phyloP scores from a whole-genome alignment of 2,888 invertebrate genomes.

The Lasioglossum pauxillum region DNA sequence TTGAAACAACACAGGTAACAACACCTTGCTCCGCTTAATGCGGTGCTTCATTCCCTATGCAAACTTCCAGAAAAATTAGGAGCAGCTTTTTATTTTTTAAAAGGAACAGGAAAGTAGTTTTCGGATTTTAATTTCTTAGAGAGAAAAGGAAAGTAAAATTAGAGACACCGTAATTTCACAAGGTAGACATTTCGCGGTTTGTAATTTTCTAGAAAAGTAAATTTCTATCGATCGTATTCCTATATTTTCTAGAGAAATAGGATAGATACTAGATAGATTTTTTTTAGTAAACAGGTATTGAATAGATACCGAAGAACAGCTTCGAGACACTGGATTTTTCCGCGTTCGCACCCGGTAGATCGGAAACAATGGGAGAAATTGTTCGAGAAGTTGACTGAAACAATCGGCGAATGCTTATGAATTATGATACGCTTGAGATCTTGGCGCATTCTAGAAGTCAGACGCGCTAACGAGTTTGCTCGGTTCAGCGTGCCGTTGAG shows the following conservation, averaged over 20 bases:
- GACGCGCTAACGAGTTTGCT: background rate
- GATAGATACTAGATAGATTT: background rate
- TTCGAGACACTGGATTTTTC: background rate
- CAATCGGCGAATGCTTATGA: conserved; percentile 6
- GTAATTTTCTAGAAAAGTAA: background rate
- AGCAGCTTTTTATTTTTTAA: background rate
- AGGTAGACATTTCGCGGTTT: background rate
- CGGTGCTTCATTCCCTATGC: background rate
- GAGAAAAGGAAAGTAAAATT: background rate
- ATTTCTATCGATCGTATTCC: background rate
- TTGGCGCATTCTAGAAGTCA: background rate
- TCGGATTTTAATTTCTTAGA: background rate
- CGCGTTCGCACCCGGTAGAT: background rate
- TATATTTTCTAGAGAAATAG: background rate
- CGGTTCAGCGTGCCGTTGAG: background rate
- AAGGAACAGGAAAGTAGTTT: background rate
- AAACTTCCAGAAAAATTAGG: background rate
- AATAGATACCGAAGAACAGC: background rate
- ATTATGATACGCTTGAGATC: conserved; percentile 12
- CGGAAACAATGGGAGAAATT: conserved; percentile 9
- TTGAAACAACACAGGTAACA: conserved; percentile 40
- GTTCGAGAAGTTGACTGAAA: background rate
- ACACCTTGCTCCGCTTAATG: background rate
- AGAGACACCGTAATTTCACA: background rate
- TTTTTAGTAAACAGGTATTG: background rate